These are phyloP conservation scores for Altica lythri DNA, from an alignment of 2,888 invertebrate species.

Conservation along the genomic window DNA sequence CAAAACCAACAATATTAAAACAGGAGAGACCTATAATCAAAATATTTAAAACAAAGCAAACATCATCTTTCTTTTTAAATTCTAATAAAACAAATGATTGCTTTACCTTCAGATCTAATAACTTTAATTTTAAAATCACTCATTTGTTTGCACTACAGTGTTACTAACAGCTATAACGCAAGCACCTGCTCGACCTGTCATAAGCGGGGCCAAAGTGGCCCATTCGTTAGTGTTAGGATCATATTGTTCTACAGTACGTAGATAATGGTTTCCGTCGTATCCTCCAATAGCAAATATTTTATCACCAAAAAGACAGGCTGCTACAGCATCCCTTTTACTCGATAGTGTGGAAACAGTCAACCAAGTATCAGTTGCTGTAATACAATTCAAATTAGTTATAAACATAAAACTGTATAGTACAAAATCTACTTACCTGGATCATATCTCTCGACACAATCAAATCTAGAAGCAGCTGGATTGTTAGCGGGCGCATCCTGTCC, in stretches of 20 bases:
- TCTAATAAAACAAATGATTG: too few relatives aligned
- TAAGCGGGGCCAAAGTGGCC: slow-evolving; percentile 77
- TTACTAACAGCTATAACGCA: slow-evolving; percentile 72
- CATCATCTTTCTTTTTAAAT: too few relatives aligned
- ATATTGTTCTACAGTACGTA: slow-evolving; percentile 86
- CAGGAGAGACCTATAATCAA: too few relatives aligned
- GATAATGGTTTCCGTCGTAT: slow-evolving; percentile 87
- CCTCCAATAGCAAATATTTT: slow-evolving; percentile 84
- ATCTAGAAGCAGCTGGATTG: slow-evolving; percentile 75
- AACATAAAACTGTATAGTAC: slow-evolving; percentile 1
- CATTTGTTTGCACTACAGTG: slow-evolving; percentile 23
- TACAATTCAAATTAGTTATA: slow-evolving; percentile 39
- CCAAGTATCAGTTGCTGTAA: slow-evolving; percentile 82
- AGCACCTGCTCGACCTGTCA: slow-evolving; percentile 85
- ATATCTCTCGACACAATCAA: slow-evolving; percentile 89
- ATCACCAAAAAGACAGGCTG: slow-evolving; percentile 84
- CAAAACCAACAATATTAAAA: too few relatives aligned
- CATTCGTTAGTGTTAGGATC: slow-evolving; percentile 83
- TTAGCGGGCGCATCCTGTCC: slow-evolving; percentile 93
- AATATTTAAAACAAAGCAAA: too few relatives aligned
- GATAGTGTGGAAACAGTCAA: slow-evolving; percentile 81
- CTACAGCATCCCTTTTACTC: slow-evolving; percentile 85
- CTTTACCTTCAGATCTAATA: too few relatives aligned
- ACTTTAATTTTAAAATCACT: too few relatives aligned
- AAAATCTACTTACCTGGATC: slow-evolving; percentile 59